A percentile compares a stretch with the other conserved stretches of the same genome.
Evolutionary conservation across 2,797 vertebrate genomes (phyloP).

Genomic region (Danio jaintianensis): DNA sequence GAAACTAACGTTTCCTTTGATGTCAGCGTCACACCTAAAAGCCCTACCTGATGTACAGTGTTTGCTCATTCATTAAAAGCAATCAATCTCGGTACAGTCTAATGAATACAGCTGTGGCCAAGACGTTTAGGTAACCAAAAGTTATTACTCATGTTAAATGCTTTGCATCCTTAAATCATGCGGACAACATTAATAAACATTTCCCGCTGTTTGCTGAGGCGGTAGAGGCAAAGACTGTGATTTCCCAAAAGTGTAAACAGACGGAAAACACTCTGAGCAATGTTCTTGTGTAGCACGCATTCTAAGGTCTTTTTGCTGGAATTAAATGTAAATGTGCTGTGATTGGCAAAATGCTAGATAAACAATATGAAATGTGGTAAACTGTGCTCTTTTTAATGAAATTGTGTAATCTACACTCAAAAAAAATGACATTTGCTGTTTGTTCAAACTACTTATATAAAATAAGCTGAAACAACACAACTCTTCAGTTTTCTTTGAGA

Average conservation of each 20-base stretch:
- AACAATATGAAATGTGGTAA: not conserved
- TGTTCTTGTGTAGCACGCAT: not conserved
- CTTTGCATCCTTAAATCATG: constrained; percentile 40
- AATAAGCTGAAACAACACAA: no score
- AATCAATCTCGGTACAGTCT: constrained; percentile 36
- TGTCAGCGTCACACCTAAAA: constrained; percentile 14
- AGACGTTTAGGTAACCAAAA: constrained; percentile 30
- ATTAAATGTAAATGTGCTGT: not conserved
- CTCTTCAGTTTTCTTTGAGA: no score
- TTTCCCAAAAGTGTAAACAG: constrained; percentile 44
- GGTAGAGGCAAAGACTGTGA: constrained; percentile 19
- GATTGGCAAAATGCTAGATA: not conserved
- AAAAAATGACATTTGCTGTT: no score
- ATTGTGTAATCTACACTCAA: not conserved
- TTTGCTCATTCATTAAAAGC: constrained; percentile 50
- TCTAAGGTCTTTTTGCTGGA: not conserved
- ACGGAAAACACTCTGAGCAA: constrained; percentile 18
- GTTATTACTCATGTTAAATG: constrained; percentile 41
- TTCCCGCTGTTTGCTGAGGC: constrained; percentile 4
- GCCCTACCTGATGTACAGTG: constrained; percentile 30
- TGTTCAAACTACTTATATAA: no score
- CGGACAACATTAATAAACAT: constrained; percentile 49
- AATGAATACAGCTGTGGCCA: constrained; percentile 44
- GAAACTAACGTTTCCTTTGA: constrained; percentile 14
- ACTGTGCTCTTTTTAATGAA: not conserved